Percentiles rank a stretch among this genome's conserved stretches.
Conservation (phyloP, 2,113 vertebrate genomes). For the Plotosus lineatus region DNA sequence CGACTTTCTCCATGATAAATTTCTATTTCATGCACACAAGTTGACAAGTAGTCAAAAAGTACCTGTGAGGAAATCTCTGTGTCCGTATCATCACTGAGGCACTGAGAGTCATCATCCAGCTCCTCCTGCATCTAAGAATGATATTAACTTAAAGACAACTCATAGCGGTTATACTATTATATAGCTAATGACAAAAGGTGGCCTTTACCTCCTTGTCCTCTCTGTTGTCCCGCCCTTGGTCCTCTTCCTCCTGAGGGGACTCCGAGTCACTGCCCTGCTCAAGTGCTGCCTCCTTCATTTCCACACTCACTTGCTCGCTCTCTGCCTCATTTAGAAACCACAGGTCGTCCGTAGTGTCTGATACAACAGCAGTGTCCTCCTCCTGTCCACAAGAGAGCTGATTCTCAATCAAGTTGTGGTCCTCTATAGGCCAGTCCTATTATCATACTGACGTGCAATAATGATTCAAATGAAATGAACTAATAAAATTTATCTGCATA, state of each 20-base stretch:
- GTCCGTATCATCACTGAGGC: slow-evolving; percentile 88
- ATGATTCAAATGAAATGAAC: neutral
- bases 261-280: slow-evolving; percentile 75
- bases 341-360: slow-evolving; percentile 93
- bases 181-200: neutral
- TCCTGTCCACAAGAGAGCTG: slow-evolving; percentile 80
- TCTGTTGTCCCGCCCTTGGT: slow-evolving; percentile 63
- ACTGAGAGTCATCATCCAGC: slow-evolving; percentile 83
- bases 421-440: neutral
- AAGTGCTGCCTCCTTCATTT: slow-evolving; percentile 78
- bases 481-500: neutral
- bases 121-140: slow-evolving; percentile 80
- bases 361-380: slow-evolving; percentile 90
- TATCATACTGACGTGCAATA: neutral
- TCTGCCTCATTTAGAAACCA: slow-evolving; percentile 89
- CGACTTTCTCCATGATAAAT: neutral
- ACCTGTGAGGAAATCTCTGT: slow-evolving; percentile 87
- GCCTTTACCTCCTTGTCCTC: slow-evolving; percentile 65
- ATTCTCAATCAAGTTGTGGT: slow-evolving; percentile 64
- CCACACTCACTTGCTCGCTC: slow-evolving; percentile 82
- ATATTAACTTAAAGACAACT: neutral
- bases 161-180: neutral
- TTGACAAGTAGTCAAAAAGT: neutral
- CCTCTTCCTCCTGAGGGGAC: slow-evolving; percentile 63
- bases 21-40: neutral